Evolutionary conservation across 2,797 vertebrate species (phyloP), one percentile per base, ranked within the genome.

Genomic region (Knipowitschia caucasica): DNA sequence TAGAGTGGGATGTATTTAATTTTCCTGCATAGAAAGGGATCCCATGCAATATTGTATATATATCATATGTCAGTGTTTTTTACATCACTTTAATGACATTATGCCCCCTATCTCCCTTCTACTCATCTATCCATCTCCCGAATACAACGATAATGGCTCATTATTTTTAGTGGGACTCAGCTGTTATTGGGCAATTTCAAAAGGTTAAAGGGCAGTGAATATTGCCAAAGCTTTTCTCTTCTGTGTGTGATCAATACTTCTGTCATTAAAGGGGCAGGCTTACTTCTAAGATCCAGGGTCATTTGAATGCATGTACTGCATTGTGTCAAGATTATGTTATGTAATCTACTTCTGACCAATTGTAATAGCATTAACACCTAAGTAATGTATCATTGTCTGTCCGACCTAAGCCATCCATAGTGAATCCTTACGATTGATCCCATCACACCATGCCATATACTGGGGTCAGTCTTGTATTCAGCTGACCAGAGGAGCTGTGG

Each of bases 321-420:
- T n/a, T n/a, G n/a, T n/a, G n/a, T n/a, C n/a, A n/a, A n/a, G n/a
- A n/a, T n/a, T n/a, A n/a, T 18, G 31, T 33, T 36, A 36, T 36
- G 34, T 7, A 36, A 38, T 38, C 8, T 31, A 60, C 25, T 44
- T 42, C 39, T 38, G 38, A 29, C 26, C 14, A 33, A 30, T 24
- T 12, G 8, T 44, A 51, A 50, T 53, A 17, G 60, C 47, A 61
- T 77, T 61, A 47, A 36, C 25, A 18, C 50, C 69, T 56, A 30
- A 40, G 77, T 77, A 66, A 81, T 87, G 69, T 45, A 77, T 87
- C 86, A 83, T 57, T 81, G 83, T 75, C 81, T 76, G 62, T 78
- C 75, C 80, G 64, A 50, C 83, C 84, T 83, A 82, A 49, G 40
- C 54, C 35, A 29, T 59, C 71, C 59, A 34, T 30, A 29, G n/a